Percentiles rank a stretch among this genome's conserved stretches.
Conservation (phyloP, 2,113 vertebrate genomes). For the Bos javanicus region DNA sequence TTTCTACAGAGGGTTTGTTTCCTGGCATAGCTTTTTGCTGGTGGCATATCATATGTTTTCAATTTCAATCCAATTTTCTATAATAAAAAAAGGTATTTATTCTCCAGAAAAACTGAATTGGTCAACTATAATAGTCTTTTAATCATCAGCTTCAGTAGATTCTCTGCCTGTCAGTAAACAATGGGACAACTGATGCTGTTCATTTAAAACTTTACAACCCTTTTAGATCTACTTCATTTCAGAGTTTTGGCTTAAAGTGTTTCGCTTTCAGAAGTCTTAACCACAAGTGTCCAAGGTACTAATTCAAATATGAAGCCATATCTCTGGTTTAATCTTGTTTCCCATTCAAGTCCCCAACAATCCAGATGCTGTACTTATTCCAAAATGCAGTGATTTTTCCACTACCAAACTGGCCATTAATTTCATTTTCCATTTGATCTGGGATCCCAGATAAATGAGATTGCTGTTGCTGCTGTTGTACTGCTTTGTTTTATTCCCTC, state of each 20-base stretch:
- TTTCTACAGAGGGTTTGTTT: conserved; percentile 28
- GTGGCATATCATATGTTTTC: conserved; percentile 30
- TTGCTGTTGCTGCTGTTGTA: neutral
- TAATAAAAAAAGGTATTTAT: conserved; percentile 25
- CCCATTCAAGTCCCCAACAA: neutral
- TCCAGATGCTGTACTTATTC: neutral
- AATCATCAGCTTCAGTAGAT: conserved; percentile 42
- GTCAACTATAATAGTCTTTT: conserved; percentile 36
- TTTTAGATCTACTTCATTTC: conserved; percentile 3
- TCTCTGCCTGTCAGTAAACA: conserved; percentile 39
- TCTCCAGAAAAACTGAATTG: conserved; percentile 10
- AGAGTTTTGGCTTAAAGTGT: neutral
- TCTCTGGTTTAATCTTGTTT: neutral
- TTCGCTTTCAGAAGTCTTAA: neutral
- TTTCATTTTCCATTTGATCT: neutral
- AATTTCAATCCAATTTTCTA: conserved; percentile 35
- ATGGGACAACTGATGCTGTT: conserved; percentile 13
- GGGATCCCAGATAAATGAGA: neutral
- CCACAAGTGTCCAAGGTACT: neutral
- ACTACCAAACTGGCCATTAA: neutral
- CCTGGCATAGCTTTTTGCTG: neutral
- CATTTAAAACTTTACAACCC: conserved; percentile 18
- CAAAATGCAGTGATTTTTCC: neutral
- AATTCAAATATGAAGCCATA: conserved; percentile 3
- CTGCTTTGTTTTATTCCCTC: neutral